Conservation (phyloP, 2,888 invertebrate genomes). For the Strigamia transsilvanica region DNA sequence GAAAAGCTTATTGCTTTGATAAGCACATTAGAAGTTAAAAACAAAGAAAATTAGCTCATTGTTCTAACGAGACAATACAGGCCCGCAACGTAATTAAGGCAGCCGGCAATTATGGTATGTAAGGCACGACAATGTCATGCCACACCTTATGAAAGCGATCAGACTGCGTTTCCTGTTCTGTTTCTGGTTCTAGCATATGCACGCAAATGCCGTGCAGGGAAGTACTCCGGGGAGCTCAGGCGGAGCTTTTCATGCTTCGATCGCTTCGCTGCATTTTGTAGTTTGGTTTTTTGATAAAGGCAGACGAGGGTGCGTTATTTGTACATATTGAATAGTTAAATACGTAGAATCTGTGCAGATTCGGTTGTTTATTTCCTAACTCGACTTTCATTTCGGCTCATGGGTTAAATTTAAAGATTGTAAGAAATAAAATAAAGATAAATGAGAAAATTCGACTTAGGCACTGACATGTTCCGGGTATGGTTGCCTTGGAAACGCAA, state of each 20-base stretch:
- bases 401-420: background rate
- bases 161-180: constrained; percentile 41
- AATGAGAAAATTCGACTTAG: background rate
- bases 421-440: background rate
- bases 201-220: constrained; percentile 41
- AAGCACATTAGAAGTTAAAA: background rate
- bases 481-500: constrained; percentile 41
- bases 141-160: constrained; percentile 35
- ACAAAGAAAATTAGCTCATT: constrained; percentile 11
- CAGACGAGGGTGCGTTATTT: constrained; percentile 12
- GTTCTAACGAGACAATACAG: constrained; percentile 23
- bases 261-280: constrained; percentile 28
- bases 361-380: background rate
- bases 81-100: constrained; percentile 34
- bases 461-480: constrained; percentile 20
- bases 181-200: background rate
- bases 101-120: constrained; percentile 17
- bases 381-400: background rate
- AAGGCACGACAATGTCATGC: constrained; percentile 36
- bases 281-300: constrained; percentile 22
- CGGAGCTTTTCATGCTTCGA: constrained; percentile 38
- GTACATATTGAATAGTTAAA: background rate
- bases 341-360: background rate
- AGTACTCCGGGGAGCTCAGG: constrained; percentile 29
- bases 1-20: background rate